Evolutionary conservation across 2,113 vertebrate species (phyloP).

Genomic region (Brienomyrus brachyistius): DNA sequence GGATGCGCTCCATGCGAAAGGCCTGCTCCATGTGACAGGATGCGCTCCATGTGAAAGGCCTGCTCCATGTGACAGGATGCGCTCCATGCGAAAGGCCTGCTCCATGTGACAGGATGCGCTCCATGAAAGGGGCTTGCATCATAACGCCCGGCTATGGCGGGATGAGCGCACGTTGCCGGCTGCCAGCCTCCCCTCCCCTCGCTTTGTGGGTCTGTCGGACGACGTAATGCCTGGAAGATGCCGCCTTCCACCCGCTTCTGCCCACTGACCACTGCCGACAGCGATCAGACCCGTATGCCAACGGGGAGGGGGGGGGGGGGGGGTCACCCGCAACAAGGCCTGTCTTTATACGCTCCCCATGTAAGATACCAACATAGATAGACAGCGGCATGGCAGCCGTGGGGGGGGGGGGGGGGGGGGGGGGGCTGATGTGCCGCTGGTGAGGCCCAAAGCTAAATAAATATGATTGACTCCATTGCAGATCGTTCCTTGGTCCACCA

Average conservation of each 20-base stretch:
- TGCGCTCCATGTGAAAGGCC: too few relatives aligned
- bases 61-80: too few relatives aligned
- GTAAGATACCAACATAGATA: not conserved
- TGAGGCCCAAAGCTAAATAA: not conserved
- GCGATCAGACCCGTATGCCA: not conserved
- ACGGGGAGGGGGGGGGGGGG: not conserved
- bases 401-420: not conserved
- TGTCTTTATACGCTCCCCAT: not conserved
- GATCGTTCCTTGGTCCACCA: not conserved
- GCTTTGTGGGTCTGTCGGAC: not conserved
- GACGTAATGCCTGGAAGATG: not conserved
- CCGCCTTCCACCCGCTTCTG: not conserved
- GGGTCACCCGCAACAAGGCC: not conserved
- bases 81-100: too few relatives aligned
- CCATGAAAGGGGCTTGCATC: not conserved
- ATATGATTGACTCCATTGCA: not conserved
- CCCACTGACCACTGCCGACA: not conserved
- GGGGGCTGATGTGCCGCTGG: not conserved
- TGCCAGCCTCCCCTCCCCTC: not conserved
- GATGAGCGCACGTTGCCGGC: not conserved
- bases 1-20: too few relatives aligned
- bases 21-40: too few relatives aligned
- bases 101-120: not conserved
- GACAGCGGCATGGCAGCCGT: not conserved
- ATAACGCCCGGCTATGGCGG: not conserved